Conservation (phyloP, 2,113 vertebrate genomes). For the Calcarius ornatus region DNA sequence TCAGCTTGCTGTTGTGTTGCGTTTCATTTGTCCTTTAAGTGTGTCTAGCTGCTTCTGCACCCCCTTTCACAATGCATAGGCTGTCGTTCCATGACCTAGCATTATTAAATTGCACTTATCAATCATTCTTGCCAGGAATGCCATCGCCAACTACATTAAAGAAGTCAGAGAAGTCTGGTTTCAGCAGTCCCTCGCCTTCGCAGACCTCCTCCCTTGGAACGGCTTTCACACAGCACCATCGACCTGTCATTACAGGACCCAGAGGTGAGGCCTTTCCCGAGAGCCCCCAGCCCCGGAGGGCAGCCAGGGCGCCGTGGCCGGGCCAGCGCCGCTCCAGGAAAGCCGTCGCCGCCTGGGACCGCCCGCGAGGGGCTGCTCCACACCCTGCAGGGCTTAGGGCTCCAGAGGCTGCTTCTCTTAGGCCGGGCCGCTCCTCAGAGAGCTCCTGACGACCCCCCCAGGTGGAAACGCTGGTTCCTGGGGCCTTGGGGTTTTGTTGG, state of each 20-base stretch:
- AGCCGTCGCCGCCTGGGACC: neutral
- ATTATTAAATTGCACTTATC: conserved; percentile 86
- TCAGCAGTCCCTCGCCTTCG: conserved; percentile 89
- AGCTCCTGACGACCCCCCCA: neutral
- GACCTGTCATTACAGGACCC: conserved; percentile 96
- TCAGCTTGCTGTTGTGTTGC: conserved; percentile 44
- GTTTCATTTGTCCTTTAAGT: conserved; percentile 66
- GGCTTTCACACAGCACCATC: conserved; percentile 96
- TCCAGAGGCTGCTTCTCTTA: neutral
- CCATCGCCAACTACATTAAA: conserved; percentile 92
- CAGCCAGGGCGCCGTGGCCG: neutral
- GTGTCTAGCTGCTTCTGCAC: conserved; percentile 67
- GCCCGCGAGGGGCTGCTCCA: neutral
- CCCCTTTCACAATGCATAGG: conserved; percentile 79
- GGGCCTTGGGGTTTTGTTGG: neutral
- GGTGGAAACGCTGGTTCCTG: neutral
- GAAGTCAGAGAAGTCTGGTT: conserved; percentile 98
- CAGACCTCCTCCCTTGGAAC: conserved; percentile 92
- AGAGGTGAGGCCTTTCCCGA: conserved; percentile 87
- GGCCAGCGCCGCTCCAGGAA: neutral
- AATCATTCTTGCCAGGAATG: conserved; percentile 93
- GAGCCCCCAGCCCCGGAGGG: neutral
- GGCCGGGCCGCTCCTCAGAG: neutral
- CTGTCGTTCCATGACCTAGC: conserved; percentile 80
- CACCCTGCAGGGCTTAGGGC: neutral